Evolutionary conservation across 2,113 vertebrate species (phyloP), one percentile per base, ranked within the genome.

Genomic region (Fulica atra): DNA sequence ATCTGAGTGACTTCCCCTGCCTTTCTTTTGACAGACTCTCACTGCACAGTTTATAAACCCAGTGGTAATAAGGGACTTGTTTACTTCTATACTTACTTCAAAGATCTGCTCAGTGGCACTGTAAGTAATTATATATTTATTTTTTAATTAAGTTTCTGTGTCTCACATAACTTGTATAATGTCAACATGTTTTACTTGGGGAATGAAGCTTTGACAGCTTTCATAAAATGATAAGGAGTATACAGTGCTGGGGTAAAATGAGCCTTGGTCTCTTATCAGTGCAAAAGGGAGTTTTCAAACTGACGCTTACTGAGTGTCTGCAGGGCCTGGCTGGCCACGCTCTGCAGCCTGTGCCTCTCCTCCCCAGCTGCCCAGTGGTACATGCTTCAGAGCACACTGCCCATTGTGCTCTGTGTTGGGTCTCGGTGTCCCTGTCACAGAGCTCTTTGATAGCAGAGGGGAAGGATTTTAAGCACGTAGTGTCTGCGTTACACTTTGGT

Each of bases 71-170:
- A 93, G 70, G 98, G 98, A 83, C 98, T 99, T 11, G 91, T 98
- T 74, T 98, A 98, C 89, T 99, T 99, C 92, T 99, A 99, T 83
- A 97, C 97, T 93, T 99, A 99, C 90, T 94, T 99, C 83, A 98
- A 98, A 87, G 99, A 99, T 92, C 96, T 99, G 74, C 98, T 99
- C 46, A 99, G 99, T 61, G 99, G 99, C 65, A 98, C 98, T 72
- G 98, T 99, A 97, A 98, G 99, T 99, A 79, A 73, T 84, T 72
- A 59, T 72, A 59, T 9, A 4, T 61, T 51, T 25, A 48, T 65
- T 81, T 44, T 66, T 14, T 11, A 42, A 31, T 35, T 42, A 57
- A 38, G 5, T 72, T 73, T 94, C 33, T 74, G 6, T 70, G n/a
- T 89, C 68, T 81, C 4, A 2, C 7, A 3, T 64, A 46, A 9